Evolutionary conservation across 2,113 vertebrate genomes (phyloP).

Genomic region (Vulpes vulpes): DNA sequence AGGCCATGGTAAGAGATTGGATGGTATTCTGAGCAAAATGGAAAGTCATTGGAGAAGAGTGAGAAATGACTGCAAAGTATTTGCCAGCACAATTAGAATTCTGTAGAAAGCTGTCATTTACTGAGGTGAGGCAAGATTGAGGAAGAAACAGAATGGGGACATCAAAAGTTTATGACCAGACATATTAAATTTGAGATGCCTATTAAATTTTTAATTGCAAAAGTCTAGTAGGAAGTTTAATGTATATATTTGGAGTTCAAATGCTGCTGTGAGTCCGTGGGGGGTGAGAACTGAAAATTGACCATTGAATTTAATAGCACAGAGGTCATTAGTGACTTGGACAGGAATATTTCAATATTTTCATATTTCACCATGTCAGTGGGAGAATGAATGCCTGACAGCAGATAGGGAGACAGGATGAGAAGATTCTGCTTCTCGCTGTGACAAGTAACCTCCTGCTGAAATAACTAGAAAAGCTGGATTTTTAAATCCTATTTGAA

Average conservation of each 20-base stretch:
- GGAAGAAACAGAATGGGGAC: not conserved
- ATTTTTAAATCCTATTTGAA: not conserved
- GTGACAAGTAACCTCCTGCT: not conserved
- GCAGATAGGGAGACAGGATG: not conserved
- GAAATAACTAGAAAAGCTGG: slow-evolving; percentile 33
- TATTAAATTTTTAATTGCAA: slow-evolving; percentile 56
- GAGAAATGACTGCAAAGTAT: not conserved
- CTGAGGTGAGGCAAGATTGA: not conserved
- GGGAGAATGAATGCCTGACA: not conserved
- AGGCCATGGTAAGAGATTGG: not conserved
- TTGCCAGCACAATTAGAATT: not conserved
- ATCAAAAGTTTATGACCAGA: slow-evolving; percentile 16
- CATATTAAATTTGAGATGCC: not conserved
- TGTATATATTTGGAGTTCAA: not conserved
- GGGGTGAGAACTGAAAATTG: slow-evolving; percentile 33
- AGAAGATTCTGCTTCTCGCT: not conserved
- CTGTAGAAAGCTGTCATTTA: slow-evolving; percentile 16
- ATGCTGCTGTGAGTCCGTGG: not conserved
- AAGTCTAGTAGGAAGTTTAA: slow-evolving; percentile 34
- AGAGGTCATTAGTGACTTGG: not conserved
- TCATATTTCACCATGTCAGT: not conserved
- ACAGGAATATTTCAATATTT: slow-evolving; percentile 17
- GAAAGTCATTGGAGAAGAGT: not conserved
- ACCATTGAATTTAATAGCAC: not conserved
- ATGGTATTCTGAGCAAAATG: not conserved